phyloP scores from a whole-genome alignment of 64 coral and sea anemone species.

The Actinia tenebrosa region DNA sequence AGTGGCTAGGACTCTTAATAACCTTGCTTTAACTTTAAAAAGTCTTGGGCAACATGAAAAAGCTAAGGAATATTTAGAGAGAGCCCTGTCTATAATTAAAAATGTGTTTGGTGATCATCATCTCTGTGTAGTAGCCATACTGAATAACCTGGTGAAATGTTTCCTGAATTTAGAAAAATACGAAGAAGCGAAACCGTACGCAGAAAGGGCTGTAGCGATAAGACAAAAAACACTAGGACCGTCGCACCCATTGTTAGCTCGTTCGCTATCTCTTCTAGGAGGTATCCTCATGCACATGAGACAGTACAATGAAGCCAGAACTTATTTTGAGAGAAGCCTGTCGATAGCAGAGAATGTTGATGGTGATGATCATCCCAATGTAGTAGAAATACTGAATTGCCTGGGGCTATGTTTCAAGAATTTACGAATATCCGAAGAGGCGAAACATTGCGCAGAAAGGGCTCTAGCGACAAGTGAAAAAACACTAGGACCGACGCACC shows the following conservation, averaged over 20 bases:
- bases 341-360: neutral
- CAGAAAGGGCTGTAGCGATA: neutral
- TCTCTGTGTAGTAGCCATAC: neutral
- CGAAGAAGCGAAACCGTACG: neutral
- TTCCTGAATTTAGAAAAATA: neutral
- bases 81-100: neutral
- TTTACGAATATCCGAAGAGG: neutral
- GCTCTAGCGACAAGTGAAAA: neutral
- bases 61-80: neutral
- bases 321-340: neutral
- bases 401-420: neutral
- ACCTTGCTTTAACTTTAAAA: neutral
- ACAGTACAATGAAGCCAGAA: neutral
- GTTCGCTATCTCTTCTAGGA: neutral
- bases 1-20: neutral
- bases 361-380: neutral
- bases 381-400: too few relatives aligned
- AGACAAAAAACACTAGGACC: neutral
- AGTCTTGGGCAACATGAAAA: neutral
- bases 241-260: too few relatives aligned
- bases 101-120: neutral
- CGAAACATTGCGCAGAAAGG: neutral
- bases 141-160: neutral
- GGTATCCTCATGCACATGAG: neutral
- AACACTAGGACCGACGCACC: neutral